These are phyloP conservation scores for Nezara viridula DNA, from an alignment of 2,888 invertebrate genomes.

Conservation along the genomic window DNA sequence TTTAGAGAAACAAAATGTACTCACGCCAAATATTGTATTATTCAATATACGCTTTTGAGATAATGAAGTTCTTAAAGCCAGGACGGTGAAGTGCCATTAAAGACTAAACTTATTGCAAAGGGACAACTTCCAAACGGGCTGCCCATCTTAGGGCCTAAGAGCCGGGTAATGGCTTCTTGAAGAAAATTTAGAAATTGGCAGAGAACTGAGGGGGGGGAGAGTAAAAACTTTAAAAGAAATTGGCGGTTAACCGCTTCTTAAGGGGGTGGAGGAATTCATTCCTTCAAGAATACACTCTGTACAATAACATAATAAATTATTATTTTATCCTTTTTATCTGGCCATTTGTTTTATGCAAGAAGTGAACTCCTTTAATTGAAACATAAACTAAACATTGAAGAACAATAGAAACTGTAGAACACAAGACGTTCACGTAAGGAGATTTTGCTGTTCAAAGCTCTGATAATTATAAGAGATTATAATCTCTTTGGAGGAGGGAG, in stretches of 20 bases:
- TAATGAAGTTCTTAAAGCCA: neutral
- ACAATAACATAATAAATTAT: too few species aligned
- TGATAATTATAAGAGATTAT: too few species aligned
- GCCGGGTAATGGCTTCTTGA: neutral
- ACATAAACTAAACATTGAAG: too few species aligned
- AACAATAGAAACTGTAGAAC: too few species aligned
- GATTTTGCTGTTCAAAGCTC: too few species aligned
- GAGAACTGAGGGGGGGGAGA: neutral
- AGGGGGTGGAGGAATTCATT: neutral
- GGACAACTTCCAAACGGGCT: neutral
- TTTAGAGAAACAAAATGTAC: too few species aligned
- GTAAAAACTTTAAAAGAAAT: slow-evolving; percentile 20
- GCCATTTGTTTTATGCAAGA: too few species aligned
- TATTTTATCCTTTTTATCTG: too few species aligned
- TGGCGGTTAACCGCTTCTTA: neutral
- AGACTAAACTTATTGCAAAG: neutral
- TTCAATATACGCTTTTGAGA: neutral
- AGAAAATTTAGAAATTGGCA: slow-evolving; percentile 25
- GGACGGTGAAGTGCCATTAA: neutral
- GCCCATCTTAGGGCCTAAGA: neutral
- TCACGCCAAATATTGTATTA: neutral
- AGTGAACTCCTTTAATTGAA: too few species aligned
- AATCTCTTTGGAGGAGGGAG: too few species aligned
- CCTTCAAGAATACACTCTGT: neutral
- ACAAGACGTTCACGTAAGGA: too few species aligned